phyloP scores from a whole-genome alignment of 2,113 vertebrate genomes.

The Microtus richardsoni region DNA sequence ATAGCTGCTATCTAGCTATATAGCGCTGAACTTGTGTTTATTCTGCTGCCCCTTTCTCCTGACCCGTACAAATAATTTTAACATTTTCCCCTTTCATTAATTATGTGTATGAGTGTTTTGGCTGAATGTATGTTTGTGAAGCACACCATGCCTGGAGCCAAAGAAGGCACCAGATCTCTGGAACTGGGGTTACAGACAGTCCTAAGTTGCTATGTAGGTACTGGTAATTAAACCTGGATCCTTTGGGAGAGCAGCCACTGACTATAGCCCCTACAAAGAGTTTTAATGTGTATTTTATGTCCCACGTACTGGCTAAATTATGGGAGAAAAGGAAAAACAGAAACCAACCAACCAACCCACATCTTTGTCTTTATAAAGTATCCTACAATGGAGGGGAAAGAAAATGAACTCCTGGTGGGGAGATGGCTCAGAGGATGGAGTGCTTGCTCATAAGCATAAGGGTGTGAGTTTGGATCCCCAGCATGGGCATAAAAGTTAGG shows the following conservation, averaged over 20 bases:
- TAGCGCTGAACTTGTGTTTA: background rate
- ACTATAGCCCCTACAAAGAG: background rate
- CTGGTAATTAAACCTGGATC: background rate
- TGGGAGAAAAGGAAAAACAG: conserved; percentile 19
- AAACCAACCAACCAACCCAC: background rate
- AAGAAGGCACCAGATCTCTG: background rate
- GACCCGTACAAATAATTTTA: background rate
- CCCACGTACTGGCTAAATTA: conserved; percentile 36
- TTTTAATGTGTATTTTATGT: conserved; percentile 51
- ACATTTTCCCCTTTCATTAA: background rate
- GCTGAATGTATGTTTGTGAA: background rate
- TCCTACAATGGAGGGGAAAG: background rate
- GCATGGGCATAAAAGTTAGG: too few species aligned
- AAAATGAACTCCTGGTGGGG: background rate
- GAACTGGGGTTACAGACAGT: background rate
- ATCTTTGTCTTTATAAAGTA: background rate
- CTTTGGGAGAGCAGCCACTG: background rate
- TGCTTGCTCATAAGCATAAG: too few species aligned
- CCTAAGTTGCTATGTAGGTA: background rate
- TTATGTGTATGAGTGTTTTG: background rate
- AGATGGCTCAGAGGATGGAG: background rate
- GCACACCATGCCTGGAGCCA: background rate
- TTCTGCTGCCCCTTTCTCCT: background rate
- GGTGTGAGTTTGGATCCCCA: background rate
- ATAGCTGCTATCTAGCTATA: background rate